Evolutionary conservation across 1,140 invertebrate genomes (phyloP), one percentile per base, ranked within the genome.

Genomic region (Portunus trituberculatus): DNA sequence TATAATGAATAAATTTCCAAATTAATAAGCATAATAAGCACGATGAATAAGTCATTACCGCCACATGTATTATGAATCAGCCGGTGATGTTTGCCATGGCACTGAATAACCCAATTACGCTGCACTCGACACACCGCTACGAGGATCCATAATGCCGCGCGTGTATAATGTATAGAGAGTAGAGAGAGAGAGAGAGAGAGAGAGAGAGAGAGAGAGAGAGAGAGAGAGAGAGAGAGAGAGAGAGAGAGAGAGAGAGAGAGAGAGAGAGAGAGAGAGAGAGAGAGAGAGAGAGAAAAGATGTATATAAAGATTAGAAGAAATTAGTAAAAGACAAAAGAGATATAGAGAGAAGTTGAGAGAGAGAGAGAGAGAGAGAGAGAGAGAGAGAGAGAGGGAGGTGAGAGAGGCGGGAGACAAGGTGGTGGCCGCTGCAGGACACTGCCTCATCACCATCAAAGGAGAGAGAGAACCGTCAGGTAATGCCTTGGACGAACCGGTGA

Each of bases 61-160:
- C 10, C n/a, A 76, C 67, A 76, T 76, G 67, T 76, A n/a, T 76
- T 76, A 76, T 76, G 67, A 76, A 76, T 76, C 67, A n/a, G 67
- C 67, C 67, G 25, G 20, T 76, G 8, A 76, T 76, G 67, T 76
- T 76, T 76, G 67, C 67, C n/a, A n/a, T 76, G 67, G 20, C 20
- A 76, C 10, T 76, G 67, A 76, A n/a, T 76, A 76, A 76, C 6
- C n/a, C 4, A 76, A 76, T 76, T 76, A 76, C 8, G 67, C 25
- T n/a, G 6, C 67, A 76, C 67, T 76, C 20, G 67, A 76, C 67
- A 20, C 52, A n/a, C 10, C 67, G 67, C 3, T 76, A 25, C 20
- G 20, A n/a, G 67, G 67, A 25, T 76, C 10, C 16, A 25, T 76
- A n/a, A n/a, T 76, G 6, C 20, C 25, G 25, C 20, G 12, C 67